These are phyloP conservation scores for Macaca mulatta DNA, from an alignment of 2,113 vertebrate species.

Conservation along the genomic window DNA sequence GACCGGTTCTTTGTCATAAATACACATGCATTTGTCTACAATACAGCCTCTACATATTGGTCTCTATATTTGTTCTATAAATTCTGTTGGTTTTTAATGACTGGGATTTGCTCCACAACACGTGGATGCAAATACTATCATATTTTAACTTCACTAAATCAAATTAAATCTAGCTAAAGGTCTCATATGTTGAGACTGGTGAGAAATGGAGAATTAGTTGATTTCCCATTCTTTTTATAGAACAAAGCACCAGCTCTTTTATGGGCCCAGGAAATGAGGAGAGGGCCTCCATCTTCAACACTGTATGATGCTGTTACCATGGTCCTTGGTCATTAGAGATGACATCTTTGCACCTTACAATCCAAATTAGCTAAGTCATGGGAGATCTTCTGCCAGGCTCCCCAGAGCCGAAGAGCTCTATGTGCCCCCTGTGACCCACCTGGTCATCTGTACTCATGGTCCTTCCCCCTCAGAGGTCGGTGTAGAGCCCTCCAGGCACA, in stretches of 20 bases:
- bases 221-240: background rate
- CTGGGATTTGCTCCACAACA: background rate
- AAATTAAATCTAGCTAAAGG: background rate
- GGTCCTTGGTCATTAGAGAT: background rate
- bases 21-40: background rate
- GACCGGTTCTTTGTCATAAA: background rate
- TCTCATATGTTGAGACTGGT: background rate
- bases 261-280: background rate
- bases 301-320: background rate
- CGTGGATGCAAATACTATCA: background rate
- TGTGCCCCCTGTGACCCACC: background rate
- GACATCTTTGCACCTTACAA: background rate
- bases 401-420: background rate
- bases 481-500: background rate
- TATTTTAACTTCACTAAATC: background rate
- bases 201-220: background rate
- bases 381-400: background rate
- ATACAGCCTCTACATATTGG: fast-evolving
- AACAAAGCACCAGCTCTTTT: background rate
- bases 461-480: background rate
- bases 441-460: background rate
- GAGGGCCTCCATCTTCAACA: background rate
- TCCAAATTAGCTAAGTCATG: background rate
- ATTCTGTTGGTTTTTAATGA: background rate
- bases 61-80: background rate